These are phyloP conservation scores for Drosophila borealis DNA, from an alignment of 2,888 invertebrate genomes.

Conservation along the genomic window DNA sequence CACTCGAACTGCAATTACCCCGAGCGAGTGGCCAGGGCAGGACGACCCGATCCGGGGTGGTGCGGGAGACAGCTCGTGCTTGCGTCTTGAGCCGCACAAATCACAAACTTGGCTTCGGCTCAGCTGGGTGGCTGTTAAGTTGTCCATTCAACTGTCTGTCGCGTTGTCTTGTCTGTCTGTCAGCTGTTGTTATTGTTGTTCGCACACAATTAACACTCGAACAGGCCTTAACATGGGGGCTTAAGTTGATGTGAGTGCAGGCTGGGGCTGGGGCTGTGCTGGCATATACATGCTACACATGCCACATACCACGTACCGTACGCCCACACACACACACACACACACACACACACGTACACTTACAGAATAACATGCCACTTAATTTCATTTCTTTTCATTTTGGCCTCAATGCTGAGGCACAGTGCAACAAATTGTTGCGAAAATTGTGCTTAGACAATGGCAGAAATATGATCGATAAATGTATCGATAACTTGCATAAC, in stretches of 20 bases:
- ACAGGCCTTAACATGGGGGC: constrained; percentile 57
- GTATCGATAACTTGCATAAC: neutral
- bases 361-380: constrained; percentile 47
- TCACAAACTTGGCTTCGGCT: constrained; percentile 25
- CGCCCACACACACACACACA: constrained; percentile 29
- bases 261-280: neutral
- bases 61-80: neutral
- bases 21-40: neutral
- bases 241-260: constrained; percentile 29
- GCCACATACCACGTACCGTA: constrained; percentile 25
- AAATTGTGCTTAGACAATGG: neutral
- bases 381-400: constrained; percentile 73
- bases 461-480: neutral
- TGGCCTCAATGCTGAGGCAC: constrained; percentile 39
- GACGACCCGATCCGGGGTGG: neutral
- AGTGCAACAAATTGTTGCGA: constrained; percentile 25
- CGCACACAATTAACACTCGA: constrained; percentile 75
- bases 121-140: constrained; percentile 17
- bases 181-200: constrained; percentile 61
- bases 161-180: constrained; percentile 14
- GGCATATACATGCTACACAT: constrained; percentile 15
- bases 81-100: constrained; percentile 36
- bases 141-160: constrained; percentile 16
- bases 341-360: constrained; percentile 4
- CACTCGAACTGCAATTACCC: constrained; percentile 21